Conservation (phyloP, 2,113 vertebrate genomes). For the Melanostigma gelatinosum region DNA sequence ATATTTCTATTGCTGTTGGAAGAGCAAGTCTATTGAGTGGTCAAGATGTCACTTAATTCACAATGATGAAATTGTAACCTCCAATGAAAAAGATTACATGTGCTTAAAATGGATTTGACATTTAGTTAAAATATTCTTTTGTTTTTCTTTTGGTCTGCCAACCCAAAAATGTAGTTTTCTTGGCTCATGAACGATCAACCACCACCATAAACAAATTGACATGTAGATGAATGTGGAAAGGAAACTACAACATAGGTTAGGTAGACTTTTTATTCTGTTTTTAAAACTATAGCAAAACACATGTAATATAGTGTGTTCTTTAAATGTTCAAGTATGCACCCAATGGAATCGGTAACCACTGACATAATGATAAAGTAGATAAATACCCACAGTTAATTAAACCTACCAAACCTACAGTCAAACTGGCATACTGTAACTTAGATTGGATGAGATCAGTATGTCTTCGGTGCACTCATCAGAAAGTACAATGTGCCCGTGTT, state of each 20-base stretch:
- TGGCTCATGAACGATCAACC: not conserved
- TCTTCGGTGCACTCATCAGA: not conserved
- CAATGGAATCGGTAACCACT: not conserved
- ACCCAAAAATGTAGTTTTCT: not conserved
- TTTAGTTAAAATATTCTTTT: not conserved
- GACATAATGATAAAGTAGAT: not conserved
- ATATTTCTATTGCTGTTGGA: slow-evolving; percentile 57
- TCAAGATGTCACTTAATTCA: slow-evolving; percentile 33
- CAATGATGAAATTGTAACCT: not conserved
- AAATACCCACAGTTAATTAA: not conserved
- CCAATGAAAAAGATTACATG: not conserved
- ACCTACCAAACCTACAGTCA: not conserved
- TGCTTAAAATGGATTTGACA: not conserved
- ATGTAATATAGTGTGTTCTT: not conserved
- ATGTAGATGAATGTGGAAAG: not conserved
- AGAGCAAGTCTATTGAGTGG: slow-evolving; percentile 22
- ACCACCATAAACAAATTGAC: not conserved
- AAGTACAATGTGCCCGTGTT: not conserved
- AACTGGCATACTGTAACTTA: not conserved
- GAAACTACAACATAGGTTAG: not conserved
- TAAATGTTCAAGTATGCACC: not conserved
- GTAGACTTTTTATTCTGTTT: not conserved
- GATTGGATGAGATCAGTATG: not conserved
- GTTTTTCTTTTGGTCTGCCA: not conserved
- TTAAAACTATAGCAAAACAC: not conserved